Evolutionary conservation across 2,113 vertebrate species (phyloP).

Genomic region (Saccopteryx leptura): DNA sequence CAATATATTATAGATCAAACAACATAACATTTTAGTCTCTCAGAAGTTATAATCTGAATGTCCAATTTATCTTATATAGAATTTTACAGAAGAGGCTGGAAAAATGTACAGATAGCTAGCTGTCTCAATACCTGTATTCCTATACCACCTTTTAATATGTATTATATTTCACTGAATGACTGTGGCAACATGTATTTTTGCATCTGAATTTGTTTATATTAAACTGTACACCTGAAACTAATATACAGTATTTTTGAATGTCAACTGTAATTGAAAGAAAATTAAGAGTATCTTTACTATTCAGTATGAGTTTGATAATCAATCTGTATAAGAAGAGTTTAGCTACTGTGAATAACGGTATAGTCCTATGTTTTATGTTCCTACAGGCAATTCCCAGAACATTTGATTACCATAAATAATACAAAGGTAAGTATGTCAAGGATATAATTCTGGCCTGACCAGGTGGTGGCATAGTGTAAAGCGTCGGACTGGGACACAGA

Average conservation of each 20-base stretch:
- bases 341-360: background rate
- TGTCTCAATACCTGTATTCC: background rate
- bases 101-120: background rate
- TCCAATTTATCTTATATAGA: background rate
- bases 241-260: background rate
- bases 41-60: slow-evolving; percentile 29
- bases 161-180: background rate
- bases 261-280: background rate
- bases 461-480: no score
- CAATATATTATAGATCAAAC: background rate
- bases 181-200: background rate
- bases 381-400: slow-evolving; percentile 10
- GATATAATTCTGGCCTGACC: background rate
- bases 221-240: background rate
- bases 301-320: background rate
- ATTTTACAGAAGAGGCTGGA: background rate
- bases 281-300: background rate
- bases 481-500: no score
- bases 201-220: background rate
- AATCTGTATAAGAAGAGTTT: background rate
- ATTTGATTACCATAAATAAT: background rate
- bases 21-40: background rate
- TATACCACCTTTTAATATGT: background rate
- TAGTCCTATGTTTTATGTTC: slow-evolving; percentile 9
- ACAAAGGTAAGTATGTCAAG: slow-evolving; percentile 30